Base-by-base conservation (phyloP, 2,888 invertebrate species). In the Terebella lapidaria region DNA sequence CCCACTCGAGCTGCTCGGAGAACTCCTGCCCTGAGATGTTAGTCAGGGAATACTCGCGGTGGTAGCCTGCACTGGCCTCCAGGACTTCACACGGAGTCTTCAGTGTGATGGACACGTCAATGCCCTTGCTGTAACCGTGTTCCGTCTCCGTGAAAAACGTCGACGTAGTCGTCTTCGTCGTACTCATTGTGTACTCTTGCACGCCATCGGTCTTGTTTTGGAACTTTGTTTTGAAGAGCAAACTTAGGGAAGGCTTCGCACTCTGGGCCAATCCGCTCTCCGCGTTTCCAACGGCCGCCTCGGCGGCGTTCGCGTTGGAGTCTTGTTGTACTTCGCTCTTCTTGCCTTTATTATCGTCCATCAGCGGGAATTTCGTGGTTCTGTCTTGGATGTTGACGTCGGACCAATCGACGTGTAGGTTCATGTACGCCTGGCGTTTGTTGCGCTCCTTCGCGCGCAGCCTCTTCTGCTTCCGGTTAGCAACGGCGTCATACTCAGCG, bases 71-170 rank as follows among this genome's bases (percentile, higher is more conserved):
- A 61, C 77, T 77, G 56, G 78, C 64, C 67, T 81, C 79, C 4
- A 79, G 69, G 42, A 81, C 72, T 66, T 81, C 80, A 49, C 80
- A 73, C 3, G 81, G 81, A 28, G 78, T 75, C 65, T 76, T 77
- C 59, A 81, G 69, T 26, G 71, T 75, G 52, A 81, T 60, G 57
- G 75, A 72, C 51, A 77, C 73, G 61, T 80, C 80, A 20, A 74
- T 65, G 27, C 79, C 79, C 57, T 74, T 72, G n/a, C 70, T 74
- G 52, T 60, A 70, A 42, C 69, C 62, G 24, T 47, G 59, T n/a
- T 61, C 64, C 24, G 71, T 57, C 26, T 47, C 60, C 22, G 69
- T 65, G 46, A 46, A 53, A 29, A 60, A 63, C 18, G 60, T 60
- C 10, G 67, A 66, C 1, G 60, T 55, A 1, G 71, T 70, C 5